Evolutionary conservation across 1,140 invertebrate species (phyloP).

Genomic region (Anoplophora glabripennis): DNA sequence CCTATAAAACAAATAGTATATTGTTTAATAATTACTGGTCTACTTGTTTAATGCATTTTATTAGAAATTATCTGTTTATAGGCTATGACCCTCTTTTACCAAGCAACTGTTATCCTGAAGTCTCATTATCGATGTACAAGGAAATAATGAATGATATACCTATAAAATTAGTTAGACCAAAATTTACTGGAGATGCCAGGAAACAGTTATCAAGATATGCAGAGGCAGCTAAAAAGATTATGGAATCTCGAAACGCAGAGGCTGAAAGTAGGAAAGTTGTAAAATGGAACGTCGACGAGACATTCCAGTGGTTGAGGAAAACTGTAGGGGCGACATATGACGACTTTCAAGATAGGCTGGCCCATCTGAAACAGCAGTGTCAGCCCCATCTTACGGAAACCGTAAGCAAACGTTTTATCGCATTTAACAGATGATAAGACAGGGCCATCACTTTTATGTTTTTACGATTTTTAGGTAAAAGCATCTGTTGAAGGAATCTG

Average conservation of each 20-base stretch:
- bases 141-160: conserved; percentile 99
- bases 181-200: conserved; percentile 93
- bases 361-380: conserved; percentile 80
- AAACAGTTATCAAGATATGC: conserved; percentile 94
- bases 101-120: conserved; percentile 86
- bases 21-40: background rate
- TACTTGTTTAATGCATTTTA: background rate
- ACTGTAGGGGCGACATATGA: conserved; percentile 95
- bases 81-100: conserved; percentile 87
- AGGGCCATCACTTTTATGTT: background rate
- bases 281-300: conserved; percentile 98
- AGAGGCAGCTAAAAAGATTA: conserved; percentile 95
- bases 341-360: conserved; percentile 83
- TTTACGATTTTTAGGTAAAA: conserved; percentile 57
- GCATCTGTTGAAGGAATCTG: conserved; percentile 93
- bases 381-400: conserved; percentile 93
- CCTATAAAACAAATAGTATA: too few relatives aligned
- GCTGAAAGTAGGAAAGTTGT: conserved; percentile 94
- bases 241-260: conserved; percentile 88
- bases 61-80: conserved; percentile 23
- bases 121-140: conserved; percentile 92
- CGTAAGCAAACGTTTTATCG: conserved; percentile 45
- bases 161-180: conserved; percentile 90
- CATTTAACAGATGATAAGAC: background rate
- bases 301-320: conserved; percentile 90